A percentile compares a stretch with the other conserved stretches of the same genome.
These are phyloP conservation scores for Gryon sp. DNA, from an alignment of 1,140 invertebrate species.

Conservation along the genomic window DNA sequence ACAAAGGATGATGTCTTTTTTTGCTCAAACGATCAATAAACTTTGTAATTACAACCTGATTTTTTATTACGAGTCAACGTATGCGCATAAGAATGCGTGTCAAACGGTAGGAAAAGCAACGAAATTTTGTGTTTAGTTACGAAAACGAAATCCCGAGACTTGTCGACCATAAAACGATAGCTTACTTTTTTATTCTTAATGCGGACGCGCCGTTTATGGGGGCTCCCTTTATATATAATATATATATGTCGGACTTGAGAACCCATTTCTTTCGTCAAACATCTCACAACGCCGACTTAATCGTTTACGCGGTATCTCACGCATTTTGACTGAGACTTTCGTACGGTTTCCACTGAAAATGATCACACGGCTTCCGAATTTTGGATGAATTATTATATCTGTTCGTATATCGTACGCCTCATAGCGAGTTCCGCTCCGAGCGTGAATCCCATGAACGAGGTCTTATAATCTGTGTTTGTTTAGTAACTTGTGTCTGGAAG, in stretches of 20 bases:
- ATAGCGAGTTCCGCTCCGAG: slow-evolving; percentile 28
- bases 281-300: slow-evolving; percentile 35
- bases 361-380: slow-evolving; percentile 58
- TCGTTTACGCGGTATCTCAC: slow-evolving; percentile 59
- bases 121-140: slow-evolving; percentile 58
- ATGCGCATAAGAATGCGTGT: slow-evolving; percentile 63
- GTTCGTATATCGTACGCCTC: slow-evolving; percentile 40
- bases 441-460: slow-evolving; percentile 35
- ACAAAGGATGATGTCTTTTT: slow-evolving; percentile 57
- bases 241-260: slow-evolving; percentile 18
- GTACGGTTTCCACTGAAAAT: slow-evolving; percentile 33
- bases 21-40: slow-evolving; percentile 61
- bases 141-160: slow-evolving; percentile 40
- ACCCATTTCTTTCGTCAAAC: slow-evolving; percentile 60
- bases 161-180: slow-evolving; percentile 60
- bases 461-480: slow-evolving; percentile 55
- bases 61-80: slow-evolving; percentile 51
- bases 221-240: no score
- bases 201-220: slow-evolving; percentile 56
- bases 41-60: slow-evolving; percentile 57
- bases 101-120: slow-evolving; percentile 65
- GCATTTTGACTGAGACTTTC: slow-evolving; percentile 32
- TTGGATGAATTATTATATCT: slow-evolving; percentile 62
- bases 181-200: slow-evolving; percentile 55
- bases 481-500: slow-evolving; percentile 48